Base-by-base conservation (phyloP, 2,888 invertebrate genomes). In the Hydriomena furcata region DNA sequence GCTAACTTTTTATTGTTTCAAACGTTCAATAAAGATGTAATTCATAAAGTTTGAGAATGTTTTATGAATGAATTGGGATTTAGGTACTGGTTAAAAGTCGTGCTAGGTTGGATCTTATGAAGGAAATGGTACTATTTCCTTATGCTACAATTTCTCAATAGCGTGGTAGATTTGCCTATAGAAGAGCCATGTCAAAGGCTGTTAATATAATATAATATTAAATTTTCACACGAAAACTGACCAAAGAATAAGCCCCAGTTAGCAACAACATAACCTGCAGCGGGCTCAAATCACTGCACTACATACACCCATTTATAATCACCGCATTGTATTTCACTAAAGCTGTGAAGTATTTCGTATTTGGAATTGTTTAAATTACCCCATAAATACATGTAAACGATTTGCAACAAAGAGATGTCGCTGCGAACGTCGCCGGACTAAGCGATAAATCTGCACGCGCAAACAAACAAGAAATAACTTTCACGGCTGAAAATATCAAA, bases 401-500 rank as follows among this genome's bases (percentile, higher is more conserved):
- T 79, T 73, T 70, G 73, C 79, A 80, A 79, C 82, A 80, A 82
- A 79, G 80, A 77, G 78, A 77, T 68, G 77, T 78, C 76, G 76
- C 71, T 62, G 63, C 62, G 60, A 69, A 65, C 67, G 74, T 68
- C 65, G 69, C 68, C 73, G 66, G 69, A 66, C 67, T 68, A 54
- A 65, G 68, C 73, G 63, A 85, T 85, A 87, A 87, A 85, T 87
- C 81, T 71, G 70, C 66, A 63, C 58, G 67, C 68, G 63, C 71
- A 73, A 70, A 75, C 75, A 73, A 74, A 76, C 78, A 78, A 76
- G 76, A 79, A 77, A 83, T 83, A 78, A 82, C 79, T 79, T 83
- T 84, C 86, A 85, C 86, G 84, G 84, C 80, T 79, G 82, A 79
- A 85, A 85, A 83, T 85, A 85, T 86, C 84, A 85, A 86, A 86